phyloP scores from a whole-genome alignment of 1,140 invertebrate genomes.

The Druon quercuslanigerum region DNA sequence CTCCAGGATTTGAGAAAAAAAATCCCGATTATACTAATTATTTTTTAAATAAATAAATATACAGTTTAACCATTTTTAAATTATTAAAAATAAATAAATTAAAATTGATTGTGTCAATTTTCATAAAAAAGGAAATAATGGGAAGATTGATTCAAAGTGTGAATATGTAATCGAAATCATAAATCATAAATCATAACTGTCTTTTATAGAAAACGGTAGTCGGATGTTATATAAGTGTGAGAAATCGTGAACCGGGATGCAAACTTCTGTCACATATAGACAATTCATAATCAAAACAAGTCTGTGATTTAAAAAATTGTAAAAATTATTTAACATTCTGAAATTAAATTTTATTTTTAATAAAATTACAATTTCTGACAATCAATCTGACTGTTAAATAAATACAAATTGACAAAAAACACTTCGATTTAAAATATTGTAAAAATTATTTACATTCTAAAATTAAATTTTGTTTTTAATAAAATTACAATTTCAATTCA shows the following conservation, averaged over 20 bases:
- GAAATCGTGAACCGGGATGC: slow-evolving; percentile 49
- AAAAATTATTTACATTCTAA: too few species aligned
- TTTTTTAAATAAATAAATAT: too few species aligned
- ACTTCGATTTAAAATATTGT: too few species aligned
- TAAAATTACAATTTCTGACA: too few species aligned
- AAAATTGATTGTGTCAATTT: neutral
- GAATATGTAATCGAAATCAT: slow-evolving; percentile 21
- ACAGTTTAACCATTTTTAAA: too few species aligned
- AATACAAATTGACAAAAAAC: too few species aligned
- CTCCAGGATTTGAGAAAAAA: too few species aligned
- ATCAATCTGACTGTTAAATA: too few species aligned
- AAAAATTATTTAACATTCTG: neutral
- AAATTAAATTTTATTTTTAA: too few species aligned
- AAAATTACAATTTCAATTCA: too few species aligned
- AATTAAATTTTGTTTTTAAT: too few species aligned
- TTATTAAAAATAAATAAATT: neutral
- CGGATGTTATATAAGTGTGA: slow-evolving; percentile 44
- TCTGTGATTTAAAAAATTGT: neutral
- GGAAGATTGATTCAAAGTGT: slow-evolving; percentile 1
- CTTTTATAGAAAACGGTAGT: slow-evolving; percentile 24
- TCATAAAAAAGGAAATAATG: neutral
- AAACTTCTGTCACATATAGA: neutral
- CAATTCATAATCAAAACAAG: neutral
- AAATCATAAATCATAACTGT: slow-evolving; percentile 27
- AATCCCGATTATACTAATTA: too few species aligned